A percentile compares a stretch with the other conserved stretches of the same genome.
These are phyloP conservation scores for Seira musarum DNA, from an alignment of 2,888 invertebrate genomes.

Conservation along the genomic window DNA sequence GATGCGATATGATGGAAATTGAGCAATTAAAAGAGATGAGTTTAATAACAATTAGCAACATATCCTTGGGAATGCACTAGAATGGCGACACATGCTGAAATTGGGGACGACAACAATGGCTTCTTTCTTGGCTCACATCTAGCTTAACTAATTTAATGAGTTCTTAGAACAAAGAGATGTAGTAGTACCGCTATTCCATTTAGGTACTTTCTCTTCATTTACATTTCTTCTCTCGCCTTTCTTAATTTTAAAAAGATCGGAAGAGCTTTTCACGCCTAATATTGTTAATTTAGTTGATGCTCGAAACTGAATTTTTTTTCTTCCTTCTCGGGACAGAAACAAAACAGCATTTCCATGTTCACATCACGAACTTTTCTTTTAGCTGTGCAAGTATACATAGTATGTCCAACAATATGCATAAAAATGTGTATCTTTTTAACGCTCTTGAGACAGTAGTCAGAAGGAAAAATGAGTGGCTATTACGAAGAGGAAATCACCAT, in stretches of 20 bases:
- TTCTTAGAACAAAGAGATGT: constrained; percentile 57
- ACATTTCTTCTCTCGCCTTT: constrained; percentile 16
- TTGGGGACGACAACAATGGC: constrained; percentile 44
- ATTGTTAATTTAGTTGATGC: constrained; percentile 35
- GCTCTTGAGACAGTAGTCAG: background rate
- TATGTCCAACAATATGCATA: too few species aligned
- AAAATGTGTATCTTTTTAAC: too few species aligned
- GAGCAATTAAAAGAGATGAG: constrained; percentile 57
- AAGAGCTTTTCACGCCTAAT: constrained; percentile 47
- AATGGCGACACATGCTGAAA: constrained; percentile 22
- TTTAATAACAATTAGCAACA: constrained; percentile 60
- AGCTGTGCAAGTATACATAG: too few species aligned
- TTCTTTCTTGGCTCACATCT: constrained; percentile 55
- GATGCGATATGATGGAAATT: constrained; percentile 47
- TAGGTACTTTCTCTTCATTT: constrained; percentile 35
- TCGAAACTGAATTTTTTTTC: too few species aligned
- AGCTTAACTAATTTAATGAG: constrained; percentile 60
- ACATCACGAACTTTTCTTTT: too few species aligned
- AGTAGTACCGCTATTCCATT: constrained; percentile 39
- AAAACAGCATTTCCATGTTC: too few species aligned
- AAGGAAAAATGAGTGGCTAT: constrained; percentile 27
- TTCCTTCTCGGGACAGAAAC: too few species aligned
- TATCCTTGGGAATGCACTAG: constrained; percentile 40
- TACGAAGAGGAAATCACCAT: constrained; percentile 51
- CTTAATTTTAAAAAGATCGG: constrained; percentile 32